Percentiles rank a stretch among this genome's conserved stretches.
phyloP scores from a whole-genome alignment of 2,888 invertebrate species.

The Chouioia cunea region DNA sequence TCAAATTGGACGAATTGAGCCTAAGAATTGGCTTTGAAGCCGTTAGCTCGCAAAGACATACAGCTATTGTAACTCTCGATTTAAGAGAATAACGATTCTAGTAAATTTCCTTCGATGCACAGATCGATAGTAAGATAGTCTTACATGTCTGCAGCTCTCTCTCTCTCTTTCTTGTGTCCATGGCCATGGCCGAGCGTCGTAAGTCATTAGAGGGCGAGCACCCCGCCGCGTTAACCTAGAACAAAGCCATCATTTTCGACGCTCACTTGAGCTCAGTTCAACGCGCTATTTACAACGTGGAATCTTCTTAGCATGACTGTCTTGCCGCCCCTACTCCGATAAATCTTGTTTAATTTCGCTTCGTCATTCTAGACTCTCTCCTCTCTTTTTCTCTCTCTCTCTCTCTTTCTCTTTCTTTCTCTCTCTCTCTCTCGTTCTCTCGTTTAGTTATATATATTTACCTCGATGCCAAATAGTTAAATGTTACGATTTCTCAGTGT shows the following conservation, averaged over 20 bases:
- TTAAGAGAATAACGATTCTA: constrained; percentile 20
- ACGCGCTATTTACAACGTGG: constrained; percentile 56
- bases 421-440: neutral
- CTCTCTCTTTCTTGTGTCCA: constrained; percentile 19
- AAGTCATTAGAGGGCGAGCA: constrained; percentile 44
- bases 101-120: constrained; percentile 35
- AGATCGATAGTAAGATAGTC: constrained; percentile 33
- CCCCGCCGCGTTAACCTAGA: constrained; percentile 44
- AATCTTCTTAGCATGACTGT: constrained; percentile 39
- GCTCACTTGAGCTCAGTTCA: constrained; percentile 47
- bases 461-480: no score
- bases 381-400: constrained; percentile 8
- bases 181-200: constrained; percentile 33
- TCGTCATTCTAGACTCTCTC: constrained; percentile 19
- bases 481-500: no score
- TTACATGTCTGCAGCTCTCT: constrained; percentile 24
- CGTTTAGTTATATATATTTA: constrained; percentile 52
- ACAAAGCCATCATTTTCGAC: constrained; percentile 46
- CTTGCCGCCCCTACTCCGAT: constrained; percentile 12
- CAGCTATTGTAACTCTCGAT: constrained; percentile 39
- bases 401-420: neutral
- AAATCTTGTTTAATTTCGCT: constrained; percentile 12
- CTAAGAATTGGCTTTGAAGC: no score
- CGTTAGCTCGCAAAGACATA: no score
- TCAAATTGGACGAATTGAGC: no score